These are phyloP conservation scores for Ctenomys sociabilis DNA, from an alignment of 2,113 vertebrate species.

Conservation along the genomic window DNA sequence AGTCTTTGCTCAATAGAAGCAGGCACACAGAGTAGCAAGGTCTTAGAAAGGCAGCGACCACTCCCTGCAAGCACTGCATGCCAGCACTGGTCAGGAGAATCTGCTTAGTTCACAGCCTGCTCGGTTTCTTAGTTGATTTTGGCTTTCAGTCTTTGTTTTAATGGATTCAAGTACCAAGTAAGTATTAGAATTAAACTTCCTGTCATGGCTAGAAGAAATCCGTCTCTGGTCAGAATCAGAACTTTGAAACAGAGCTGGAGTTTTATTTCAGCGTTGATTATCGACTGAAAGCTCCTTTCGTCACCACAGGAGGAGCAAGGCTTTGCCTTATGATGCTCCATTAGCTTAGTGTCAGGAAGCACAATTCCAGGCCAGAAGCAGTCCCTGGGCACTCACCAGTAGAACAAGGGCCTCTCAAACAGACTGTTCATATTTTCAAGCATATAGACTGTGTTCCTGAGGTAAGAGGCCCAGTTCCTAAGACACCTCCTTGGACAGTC, in stretches of 20 bases:
- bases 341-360: not conserved
- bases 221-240: slow-evolving; percentile 65
- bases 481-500: not conserved
- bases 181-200: slow-evolving; percentile 86
- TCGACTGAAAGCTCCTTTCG: slow-evolving; percentile 46
- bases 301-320: not conserved
- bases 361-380: not conserved
- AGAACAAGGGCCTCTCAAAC: not conserved
- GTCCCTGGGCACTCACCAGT: not conserved
- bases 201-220: slow-evolving; percentile 70
- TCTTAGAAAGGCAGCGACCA: slow-evolving; percentile 77
- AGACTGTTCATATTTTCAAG: not conserved
- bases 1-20: slow-evolving; percentile 30
- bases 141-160: slow-evolving; percentile 81
- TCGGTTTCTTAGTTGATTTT: slow-evolving; percentile 73
- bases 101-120: slow-evolving; percentile 71
- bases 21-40: slow-evolving; percentile 41
- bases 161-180: slow-evolving; percentile 82
- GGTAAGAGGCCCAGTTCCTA: no score
- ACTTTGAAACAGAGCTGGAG: slow-evolving; percentile 18
- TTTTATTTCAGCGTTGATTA: slow-evolving; percentile 60
- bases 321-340: not conserved
- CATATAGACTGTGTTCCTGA: not conserved
- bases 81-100: not conserved
- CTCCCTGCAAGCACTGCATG: slow-evolving; percentile 50